Evolutionary conservation across 2,888 invertebrate genomes (phyloP).

Genomic region (Boloria selene): DNA sequence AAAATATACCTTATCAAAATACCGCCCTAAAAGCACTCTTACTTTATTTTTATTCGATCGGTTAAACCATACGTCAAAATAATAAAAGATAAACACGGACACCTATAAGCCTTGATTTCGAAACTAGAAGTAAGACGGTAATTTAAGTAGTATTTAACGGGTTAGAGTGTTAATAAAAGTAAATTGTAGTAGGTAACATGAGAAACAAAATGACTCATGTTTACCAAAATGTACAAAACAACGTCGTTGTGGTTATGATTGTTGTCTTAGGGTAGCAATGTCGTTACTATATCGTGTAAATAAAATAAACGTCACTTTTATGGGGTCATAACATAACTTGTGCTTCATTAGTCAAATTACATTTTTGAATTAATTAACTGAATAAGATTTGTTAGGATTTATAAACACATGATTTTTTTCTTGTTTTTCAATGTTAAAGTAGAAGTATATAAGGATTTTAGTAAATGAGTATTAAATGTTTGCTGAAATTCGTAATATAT

Average conservation of each 20-base stretch:
- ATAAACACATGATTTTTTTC: neutral
- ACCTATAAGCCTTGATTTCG: constrained; percentile 14
- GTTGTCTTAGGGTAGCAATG: constrained; percentile 28
- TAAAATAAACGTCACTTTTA: constrained; percentile 30
- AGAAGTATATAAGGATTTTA: no score
- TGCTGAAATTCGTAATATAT: no score
- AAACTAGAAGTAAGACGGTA: constrained; percentile 24
- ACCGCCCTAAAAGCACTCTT: no score
- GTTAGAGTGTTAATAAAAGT: constrained; percentile 27
- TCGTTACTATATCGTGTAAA: constrained; percentile 24
- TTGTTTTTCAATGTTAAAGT: no score
- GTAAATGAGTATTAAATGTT: no score
- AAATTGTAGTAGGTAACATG: constrained; percentile 25
- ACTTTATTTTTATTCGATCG: no score
- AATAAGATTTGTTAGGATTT: neutral
- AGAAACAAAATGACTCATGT: constrained; percentile 18
- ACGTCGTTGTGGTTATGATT: constrained; percentile 26
- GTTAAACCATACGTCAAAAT: neutral
- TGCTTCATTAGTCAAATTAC: constrained; percentile 14
- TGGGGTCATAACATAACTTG: constrained; percentile 25
- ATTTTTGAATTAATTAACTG: neutral
- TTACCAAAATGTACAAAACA: constrained; percentile 31
- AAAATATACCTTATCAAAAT: no score
- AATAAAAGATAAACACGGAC: constrained; percentile 7
- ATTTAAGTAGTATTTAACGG: constrained; percentile 29